A percentile compares a stretch with the other conserved stretches of the same genome.
phyloP scores from a whole-genome alignment of 2,113 vertebrate species.

The Uria lomvia region DNA sequence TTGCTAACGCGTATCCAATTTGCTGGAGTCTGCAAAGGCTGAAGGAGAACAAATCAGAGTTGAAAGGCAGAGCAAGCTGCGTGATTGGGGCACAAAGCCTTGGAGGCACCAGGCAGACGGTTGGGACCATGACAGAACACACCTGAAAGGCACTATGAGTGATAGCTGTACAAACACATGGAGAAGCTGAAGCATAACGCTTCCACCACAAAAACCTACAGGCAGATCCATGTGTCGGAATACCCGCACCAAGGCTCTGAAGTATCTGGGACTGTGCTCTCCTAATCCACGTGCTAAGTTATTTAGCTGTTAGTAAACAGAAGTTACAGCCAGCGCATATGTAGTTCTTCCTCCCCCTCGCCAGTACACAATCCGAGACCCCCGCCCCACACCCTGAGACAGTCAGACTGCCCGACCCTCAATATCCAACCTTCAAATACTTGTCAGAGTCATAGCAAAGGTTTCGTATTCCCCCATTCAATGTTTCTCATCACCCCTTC shows the following conservation, averaged over 20 bases:
- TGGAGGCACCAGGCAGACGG: neutral
- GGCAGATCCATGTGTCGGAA: neutral
- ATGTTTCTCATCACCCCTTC: neutral
- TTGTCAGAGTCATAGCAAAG: neutral
- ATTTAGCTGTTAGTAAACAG: neutral
- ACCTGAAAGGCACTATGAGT: neutral
- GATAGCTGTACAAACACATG: neutral
- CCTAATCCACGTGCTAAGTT: fast-evolving
- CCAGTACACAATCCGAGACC: neutral
- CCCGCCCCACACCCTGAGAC: neutral
- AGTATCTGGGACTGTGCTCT: neutral
- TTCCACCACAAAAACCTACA: neutral
- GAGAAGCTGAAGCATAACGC: neutral
- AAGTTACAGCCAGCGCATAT: neutral
- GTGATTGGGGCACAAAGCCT: neutral
- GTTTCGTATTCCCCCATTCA: neutral
- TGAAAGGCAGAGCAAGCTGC: neutral
- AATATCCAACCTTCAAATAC: neutral
- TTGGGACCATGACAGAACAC: neutral
- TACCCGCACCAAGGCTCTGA: neutral
- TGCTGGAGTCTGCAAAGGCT: neutral
- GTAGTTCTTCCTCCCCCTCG: neutral
- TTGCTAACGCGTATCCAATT: neutral
- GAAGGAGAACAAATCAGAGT: neutral
- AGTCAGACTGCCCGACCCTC: neutral